These are phyloP conservation scores for Oryctes rhinoceros DNA, from an alignment of 1,140 invertebrate genomes.

Conservation along the genomic window DNA sequence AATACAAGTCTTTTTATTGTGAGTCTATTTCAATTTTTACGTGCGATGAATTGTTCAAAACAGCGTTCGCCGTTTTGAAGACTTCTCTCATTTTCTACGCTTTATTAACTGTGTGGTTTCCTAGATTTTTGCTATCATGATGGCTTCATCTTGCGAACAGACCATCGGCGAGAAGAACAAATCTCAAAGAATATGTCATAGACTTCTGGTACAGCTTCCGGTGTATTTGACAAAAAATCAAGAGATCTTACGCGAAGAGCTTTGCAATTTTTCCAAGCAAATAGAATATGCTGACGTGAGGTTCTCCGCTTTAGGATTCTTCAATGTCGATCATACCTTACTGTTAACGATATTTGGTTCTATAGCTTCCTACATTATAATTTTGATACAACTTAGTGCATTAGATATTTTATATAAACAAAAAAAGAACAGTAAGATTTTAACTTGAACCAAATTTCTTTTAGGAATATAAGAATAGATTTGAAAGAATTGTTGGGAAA, in stretches of 20 bases:
- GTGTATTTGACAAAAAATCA: background rate
- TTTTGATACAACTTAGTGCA: constrained; percentile 32
- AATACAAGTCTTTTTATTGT: constrained; percentile 33
- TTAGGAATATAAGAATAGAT: no score
- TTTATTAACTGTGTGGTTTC: no score
- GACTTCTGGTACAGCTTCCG: background rate
- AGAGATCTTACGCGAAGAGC: background rate
- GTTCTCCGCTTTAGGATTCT: constrained; percentile 26
- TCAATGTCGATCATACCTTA: constrained; percentile 23
- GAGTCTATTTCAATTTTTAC: background rate
- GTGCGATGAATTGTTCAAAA: background rate
- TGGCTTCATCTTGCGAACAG: constrained; percentile 26
- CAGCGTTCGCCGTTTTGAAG: no score
- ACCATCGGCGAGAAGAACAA: background rate
- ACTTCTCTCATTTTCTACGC: no score
- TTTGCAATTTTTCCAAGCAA: background rate
- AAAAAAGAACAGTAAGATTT: no score
- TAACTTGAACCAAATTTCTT: no score
- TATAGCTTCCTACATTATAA: constrained; percentile 32
- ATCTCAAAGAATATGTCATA: constrained; percentile 30
- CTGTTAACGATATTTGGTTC: constrained; percentile 38
- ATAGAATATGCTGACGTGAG: background rate
- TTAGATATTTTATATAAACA: no score
- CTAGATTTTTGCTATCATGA: constrained; percentile 24
- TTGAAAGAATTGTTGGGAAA: no score